Percentiles rank a stretch among this genome's conserved stretches.
phyloP scores from a whole-genome alignment of 2,888 invertebrate species.

The Synergus umbraculus region DNA sequence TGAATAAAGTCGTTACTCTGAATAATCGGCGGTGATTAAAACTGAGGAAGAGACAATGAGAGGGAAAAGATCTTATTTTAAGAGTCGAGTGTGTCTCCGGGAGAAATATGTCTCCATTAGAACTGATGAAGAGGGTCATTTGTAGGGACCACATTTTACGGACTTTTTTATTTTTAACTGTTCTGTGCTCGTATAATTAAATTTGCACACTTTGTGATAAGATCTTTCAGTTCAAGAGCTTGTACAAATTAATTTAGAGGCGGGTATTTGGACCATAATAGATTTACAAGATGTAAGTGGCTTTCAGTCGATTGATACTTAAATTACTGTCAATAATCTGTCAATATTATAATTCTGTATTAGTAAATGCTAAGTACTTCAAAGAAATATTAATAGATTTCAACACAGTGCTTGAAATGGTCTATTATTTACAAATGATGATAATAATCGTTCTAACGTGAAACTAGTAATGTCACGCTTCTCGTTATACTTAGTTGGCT shows the following conservation, averaged over 20 bases:
- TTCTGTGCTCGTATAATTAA: neutral
- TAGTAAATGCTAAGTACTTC: neutral
- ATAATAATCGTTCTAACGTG: neutral
- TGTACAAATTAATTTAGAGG: neutral
- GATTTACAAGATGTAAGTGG: neutral
- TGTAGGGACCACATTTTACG: neutral
- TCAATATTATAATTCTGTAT: neutral
- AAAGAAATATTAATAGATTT: neutral
- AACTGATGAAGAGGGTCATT: conserved; percentile 19
- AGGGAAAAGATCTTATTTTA: conserved; percentile 32
- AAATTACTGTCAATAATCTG: neutral
- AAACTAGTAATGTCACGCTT: conserved; percentile 9
- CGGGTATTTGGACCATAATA: neutral
- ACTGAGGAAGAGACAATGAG: conserved; percentile 9
- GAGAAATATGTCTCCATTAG: conserved; percentile 34
- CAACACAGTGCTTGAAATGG: neutral
- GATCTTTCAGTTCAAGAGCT: neutral
- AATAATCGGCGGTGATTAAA: conserved; percentile 1
- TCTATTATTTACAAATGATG: neutral
- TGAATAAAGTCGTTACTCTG: conserved; percentile 30
- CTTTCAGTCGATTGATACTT: neutral
- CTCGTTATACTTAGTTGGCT: conserved; percentile 2
- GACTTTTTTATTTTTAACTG: neutral
- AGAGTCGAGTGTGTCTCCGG: conserved; percentile 14
- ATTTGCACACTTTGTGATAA: neutral